Base-by-base conservation (phyloP, 2,888 invertebrate genomes). In the Papilio gigon region DNA sequence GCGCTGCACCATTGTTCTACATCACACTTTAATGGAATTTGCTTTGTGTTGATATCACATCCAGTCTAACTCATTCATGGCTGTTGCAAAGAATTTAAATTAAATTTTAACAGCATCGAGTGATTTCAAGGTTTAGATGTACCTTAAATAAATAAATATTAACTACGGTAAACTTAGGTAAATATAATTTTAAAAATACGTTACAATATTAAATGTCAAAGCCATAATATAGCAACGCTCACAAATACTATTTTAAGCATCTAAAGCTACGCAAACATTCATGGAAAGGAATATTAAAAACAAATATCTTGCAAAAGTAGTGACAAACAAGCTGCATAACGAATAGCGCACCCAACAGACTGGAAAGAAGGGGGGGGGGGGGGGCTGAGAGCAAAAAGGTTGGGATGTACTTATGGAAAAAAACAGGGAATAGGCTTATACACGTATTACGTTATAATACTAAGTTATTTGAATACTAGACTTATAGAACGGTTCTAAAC, bases 281-380 rank as follows among this genome's bases (percentile, higher is more conserved):
- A 58, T 20, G 17, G n/a, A 30, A 33, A 58, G 0, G 35, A 35
- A 58, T 58, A 58, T 58, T 17, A 58, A 58, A 33, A 58, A 58
- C 35, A 33, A 58, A 58, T 33, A 58, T 20, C 35, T 58, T 33
- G 30, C 58, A 17, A 58, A 58, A 35, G 58, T 14, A 33, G 17
- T 33, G 20, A 33, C 35, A 58, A 35, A 58, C 58, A 58, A 20
- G 35, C 58, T 58, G 58, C 35, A 35, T 58, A 35, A 58, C 58
- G 35, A 58, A 35, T 58, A 58, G 58, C 58, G 30, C 35, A 58
- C 20, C 58, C 58, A 58, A 33, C 58, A 58, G 58, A 58, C n/a
- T 35, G 58, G 33, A 58, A 58, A 33, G 6, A 58, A n/a, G 12
- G 42, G 42, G 12, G 12, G 42, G 33, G 17, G 58, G 33, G 8